Base-by-base conservation (phyloP, 2,888 invertebrate species). In the Cylindroiulus punctatus region DNA sequence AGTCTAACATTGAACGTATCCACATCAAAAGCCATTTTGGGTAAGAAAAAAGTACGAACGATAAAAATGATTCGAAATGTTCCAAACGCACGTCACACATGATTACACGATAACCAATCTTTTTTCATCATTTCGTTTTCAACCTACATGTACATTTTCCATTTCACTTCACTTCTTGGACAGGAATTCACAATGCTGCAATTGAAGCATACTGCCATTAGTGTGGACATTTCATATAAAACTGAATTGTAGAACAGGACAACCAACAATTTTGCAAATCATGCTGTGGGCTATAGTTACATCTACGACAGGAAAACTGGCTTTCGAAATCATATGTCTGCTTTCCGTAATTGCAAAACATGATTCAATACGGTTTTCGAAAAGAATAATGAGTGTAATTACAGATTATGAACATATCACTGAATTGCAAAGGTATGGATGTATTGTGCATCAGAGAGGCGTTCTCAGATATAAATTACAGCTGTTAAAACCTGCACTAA, bases 101-200 rank as follows among this genome's bases (percentile, higher is more conserved):
- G 22, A 65, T 65, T 65, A 65, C 57, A 65, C 57, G 57, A 65
- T 65, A 65, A 8, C 57, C 57, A 65, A 26, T 65, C 57, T 65
- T 65, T 65, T 44, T 65, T 65, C 22, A 22, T 65, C 57, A 22
- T 65, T 65, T 65, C 57, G 22, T 26, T 65, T 65, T 65, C 57
- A 65, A 65, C n/a, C n/a, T n/a, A n/a, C n/a, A n/a, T 19, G 19
- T 65, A 22, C 57, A 65, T 65, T 65, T 65, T 65, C 57, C 57
- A 22, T 65, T 65, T 65, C 57, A 22, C 22, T 65, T 65, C 57
- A n/a, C 57, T 65, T 4, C 22, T 19, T 8, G 22, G 22, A 65
- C 57, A 65, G 26, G 57, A 65, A 22, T 65, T 65, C 57, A n/a
- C 22, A 26, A 22, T 19, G n/a, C 52, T 19, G n/a, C n/a, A 52